Evolutionary conservation across 2,888 invertebrate genomes (phyloP), one percentile per base, ranked within the genome.

Genomic region (Synergus japonicus): DNA sequence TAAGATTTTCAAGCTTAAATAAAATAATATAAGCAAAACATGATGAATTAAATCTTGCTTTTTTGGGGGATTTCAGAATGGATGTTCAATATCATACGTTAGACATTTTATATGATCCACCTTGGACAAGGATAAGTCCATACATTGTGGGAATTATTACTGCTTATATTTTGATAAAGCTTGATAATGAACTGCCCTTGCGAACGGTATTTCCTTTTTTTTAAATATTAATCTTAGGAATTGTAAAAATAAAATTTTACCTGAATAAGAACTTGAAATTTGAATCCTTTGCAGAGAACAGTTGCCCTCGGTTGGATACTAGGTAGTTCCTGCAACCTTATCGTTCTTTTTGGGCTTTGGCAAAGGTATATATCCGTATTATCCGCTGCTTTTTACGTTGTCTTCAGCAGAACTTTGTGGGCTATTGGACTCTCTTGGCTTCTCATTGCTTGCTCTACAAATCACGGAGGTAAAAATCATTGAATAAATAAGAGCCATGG

Each of bases 371-470:
- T 94, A 82, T 91, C 93, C 0, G 88, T 93, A 0, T 79, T 93
- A 10, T 84, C 92, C 63, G 92, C 94, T 8, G 93, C 94, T 0
- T 82, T 94, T 12, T 92, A 94, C 79, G 93, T 93, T 63, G 93
- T 93, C 0, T 79, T 94, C 8, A 93, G 94, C 4, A 92, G 94
- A 65, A 91, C 94, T 0, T 88, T 92, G 22, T 94, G 94, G 93
- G 94, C 93, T 2, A 79, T 94, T 37, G 93, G 94, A 5, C 87
- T 94, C 7, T 93, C 93, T 60, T 95, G 95, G 94, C 88, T 94
- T 83, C 89, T 94, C 44, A 89, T 94, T 15, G 94, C 94, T 65
- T 94, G 94, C 85, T 92, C 92, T 44, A 93, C 93, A 1, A 93
- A 93, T 4, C 92, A 94, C 77, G 94, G 92, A 82, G 92, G 93